phyloP scores from a whole-genome alignment of 2,797 vertebrate species.

The Poeciliopsis presidionis region DNA sequence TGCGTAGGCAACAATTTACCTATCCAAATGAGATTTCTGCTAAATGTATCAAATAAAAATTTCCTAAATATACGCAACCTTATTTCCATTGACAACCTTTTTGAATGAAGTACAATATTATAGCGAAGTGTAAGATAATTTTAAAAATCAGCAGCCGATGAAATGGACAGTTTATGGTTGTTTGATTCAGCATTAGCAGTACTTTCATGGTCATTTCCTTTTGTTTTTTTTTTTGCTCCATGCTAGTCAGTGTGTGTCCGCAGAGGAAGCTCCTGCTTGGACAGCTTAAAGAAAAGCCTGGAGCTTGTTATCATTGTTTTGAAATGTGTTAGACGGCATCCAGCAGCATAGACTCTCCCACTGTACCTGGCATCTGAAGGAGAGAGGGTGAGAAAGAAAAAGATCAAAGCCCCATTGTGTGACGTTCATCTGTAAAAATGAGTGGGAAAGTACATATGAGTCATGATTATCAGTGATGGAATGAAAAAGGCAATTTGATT shows the following conservation, averaged over 20 bases:
- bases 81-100: conserved; percentile 3
- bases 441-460: conserved; percentile 45
- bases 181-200: conserved; percentile 6
- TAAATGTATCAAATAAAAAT: neutral
- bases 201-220: conserved; percentile 10
- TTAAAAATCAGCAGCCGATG: neutral
- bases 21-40: neutral
- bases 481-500: conserved; percentile 60
- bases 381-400: conserved; percentile 37
- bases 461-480: conserved; percentile 52
- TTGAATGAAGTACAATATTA: neutral
- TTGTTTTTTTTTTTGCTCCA: conserved; percentile 22
- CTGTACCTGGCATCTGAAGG: conserved; percentile 81
- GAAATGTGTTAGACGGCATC: conserved; percentile 82
- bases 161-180: neutral
- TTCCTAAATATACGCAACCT: neutral
- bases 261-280: conserved; percentile 57
- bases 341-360: conserved; percentile 77
- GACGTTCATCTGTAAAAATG: conserved; percentile 64
- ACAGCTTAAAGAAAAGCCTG: conserved; percentile 73
- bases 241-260: conserved; percentile 32
- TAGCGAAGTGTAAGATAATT: neutral
- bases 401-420: conserved; percentile 66
- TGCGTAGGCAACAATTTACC: neutral
- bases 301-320: conserved; percentile 80